Evolutionary conservation across 2,888 invertebrate genomes (phyloP), one percentile per base, ranked within the genome.

Genomic region (Standfussiana lucernea): DNA sequence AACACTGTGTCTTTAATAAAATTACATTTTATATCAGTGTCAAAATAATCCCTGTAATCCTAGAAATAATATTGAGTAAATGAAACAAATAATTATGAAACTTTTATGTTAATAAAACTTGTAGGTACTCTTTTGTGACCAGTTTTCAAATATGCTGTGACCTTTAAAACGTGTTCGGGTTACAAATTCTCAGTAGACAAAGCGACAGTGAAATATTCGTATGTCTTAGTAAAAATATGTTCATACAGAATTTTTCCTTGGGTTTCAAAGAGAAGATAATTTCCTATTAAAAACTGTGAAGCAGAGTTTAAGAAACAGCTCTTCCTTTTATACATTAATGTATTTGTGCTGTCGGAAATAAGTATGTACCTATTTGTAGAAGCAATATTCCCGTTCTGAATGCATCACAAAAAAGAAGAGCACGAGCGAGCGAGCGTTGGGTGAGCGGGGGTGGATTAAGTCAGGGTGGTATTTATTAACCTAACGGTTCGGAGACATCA

Each of bases 101-200:
- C 10, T 21, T 15, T n/a, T n/a, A 50, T 18, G 7, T 45, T 71
- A 18, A 35, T 2, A 21, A 32, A 53, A 53, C 72, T 56, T 21
- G n/a, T 28, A 5, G 5, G 13, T 15, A 40, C 24, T 42, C 24
- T 50, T 50, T 24, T 50, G 50, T 50, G 24, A 50, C 32, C 50
- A 37, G 50, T 72, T 72, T 53, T 69, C 21, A 32, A 50, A 47
- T 32, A 40, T 15, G 7, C 18, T 68, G 50, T 70, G 71, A 53
- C 72, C 53, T 70, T 70, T 70, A 53, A 42, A 72, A 75, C 15
- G 11, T 45, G 28, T 45, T 45, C 18, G 50, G 11, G 15, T 10
- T 35, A 28, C 6, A 59, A 40, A 53, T 45, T 72, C 59, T 28
- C 18, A 11, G 1, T 40, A 32, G 10, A 56, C 6, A 42, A 42